Percentiles rank a stretch among this genome's conserved stretches.
These are phyloP conservation scores for Seira sanloemensis DNA, from an alignment of 2,888 invertebrate species.

Conservation along the genomic window DNA sequence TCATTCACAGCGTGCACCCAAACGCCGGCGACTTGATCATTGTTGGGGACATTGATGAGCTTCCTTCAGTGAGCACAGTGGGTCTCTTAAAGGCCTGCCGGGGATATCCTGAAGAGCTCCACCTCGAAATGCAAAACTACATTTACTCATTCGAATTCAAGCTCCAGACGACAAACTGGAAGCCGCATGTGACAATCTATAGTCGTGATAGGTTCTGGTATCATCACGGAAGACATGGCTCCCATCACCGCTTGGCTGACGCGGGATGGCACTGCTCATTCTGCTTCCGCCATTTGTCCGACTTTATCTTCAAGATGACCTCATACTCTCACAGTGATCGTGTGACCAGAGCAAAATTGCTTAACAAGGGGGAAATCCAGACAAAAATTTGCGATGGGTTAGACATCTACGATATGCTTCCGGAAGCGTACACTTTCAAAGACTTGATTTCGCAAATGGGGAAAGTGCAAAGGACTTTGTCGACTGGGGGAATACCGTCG, in stretches of 20 bases:
- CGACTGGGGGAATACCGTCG: constrained; percentile 45
- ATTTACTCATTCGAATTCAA: constrained; percentile 65
- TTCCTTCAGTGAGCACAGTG: constrained; percentile 81
- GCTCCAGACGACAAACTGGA: constrained; percentile 54
- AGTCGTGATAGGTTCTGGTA: constrained; percentile 9
- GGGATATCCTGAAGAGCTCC: constrained; percentile 77
- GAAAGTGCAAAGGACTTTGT: constrained; percentile 14
- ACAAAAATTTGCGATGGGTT: constrained; percentile 54
- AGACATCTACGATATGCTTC: constrained; percentile 64
- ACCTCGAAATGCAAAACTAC: constrained; percentile 53
- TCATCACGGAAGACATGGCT: constrained; percentile 38
- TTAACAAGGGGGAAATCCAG: constrained; percentile 46
- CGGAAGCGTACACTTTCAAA: constrained; percentile 60
- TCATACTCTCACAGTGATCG: constrained; percentile 63
- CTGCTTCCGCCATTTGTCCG: constrained; percentile 58
- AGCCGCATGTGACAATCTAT: constrained; percentile 52
- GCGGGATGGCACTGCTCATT: constrained; percentile 67
- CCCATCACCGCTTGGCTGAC: constrained; percentile 42
- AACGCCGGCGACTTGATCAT: constrained; percentile 76
- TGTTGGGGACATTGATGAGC: constrained; percentile 79
- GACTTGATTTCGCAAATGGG: constrained; percentile 53
- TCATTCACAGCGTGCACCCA: constrained; percentile 62
- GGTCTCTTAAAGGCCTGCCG: constrained; percentile 83
- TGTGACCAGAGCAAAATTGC: constrained; percentile 36
- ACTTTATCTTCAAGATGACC: constrained; percentile 65